Evolutionary conservation across 2,888 invertebrate species (phyloP), one percentile per base, ranked within the genome.

Genomic region (Muschampia plurimacula): DNA sequence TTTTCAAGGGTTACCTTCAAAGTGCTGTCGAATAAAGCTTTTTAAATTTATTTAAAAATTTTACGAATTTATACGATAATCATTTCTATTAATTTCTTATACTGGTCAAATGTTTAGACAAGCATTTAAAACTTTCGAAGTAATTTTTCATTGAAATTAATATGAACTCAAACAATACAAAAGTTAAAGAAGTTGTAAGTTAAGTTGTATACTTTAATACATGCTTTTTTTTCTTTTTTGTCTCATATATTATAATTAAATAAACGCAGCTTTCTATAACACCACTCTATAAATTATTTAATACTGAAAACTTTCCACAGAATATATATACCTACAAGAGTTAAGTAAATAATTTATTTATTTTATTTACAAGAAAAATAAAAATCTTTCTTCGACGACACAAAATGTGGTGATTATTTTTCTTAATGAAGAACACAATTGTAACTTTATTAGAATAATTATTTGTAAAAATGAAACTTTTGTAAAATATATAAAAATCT

Each of bases 1-100:
- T 86, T 88, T 86, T 85, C 84, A 87, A 87, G 85, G 86, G 87
- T 89, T 88, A 86, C 86, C 82, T 75, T 72, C 15, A n/a, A 74
- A 32, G 74, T 72, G 72, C 70, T 77, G 75, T 77, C 72, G 76
- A 62, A 70, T 74, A 74, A 77, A 80, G 78, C 80, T 72, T 72
- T 71, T 71, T 10, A 8, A 44, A 66, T 67, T 46, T 44, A 44
- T 44, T 12, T 44, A 44, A 44, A 44, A 44, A 44, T 2, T 44
- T 9, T 12, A 44, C 10, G 3, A 44, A 44, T 10, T 44, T 44
- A 44, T 12, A 8, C 4, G 12, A 9, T 44, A 12, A 44, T 12
- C 10, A 9, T 9, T 44, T 12, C 9, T 10, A 44, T 44, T 44
- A 9, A 41, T 8, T 8, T 41, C 0, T 49, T 49, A 12, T 49